These are phyloP conservation scores for Cyrtorhinus lividipennis DNA, from an alignment of 1,140 invertebrate species.

Conservation along the genomic window DNA sequence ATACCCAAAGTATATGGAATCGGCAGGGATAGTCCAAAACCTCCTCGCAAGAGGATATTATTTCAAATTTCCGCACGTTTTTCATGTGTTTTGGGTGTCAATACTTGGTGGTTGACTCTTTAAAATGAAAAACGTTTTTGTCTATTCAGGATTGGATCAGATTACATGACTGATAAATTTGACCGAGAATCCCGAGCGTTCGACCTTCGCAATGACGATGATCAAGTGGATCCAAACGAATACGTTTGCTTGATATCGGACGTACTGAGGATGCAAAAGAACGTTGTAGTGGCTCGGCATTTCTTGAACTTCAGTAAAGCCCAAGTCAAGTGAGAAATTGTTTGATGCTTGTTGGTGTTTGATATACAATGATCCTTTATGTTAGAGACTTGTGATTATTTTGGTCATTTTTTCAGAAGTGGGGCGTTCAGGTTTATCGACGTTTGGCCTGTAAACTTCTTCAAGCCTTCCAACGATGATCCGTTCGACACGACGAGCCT, in stretches of 20 bases:
- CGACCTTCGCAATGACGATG: constrained; percentile 21
- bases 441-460: constrained; percentile 90
- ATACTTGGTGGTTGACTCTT: too few species aligned
- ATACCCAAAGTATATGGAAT: neutral
- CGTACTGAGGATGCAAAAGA: constrained; percentile 82
- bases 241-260: constrained; percentile 84
- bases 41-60: too few species aligned
- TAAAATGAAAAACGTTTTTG: too few species aligned
- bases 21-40: too few species aligned
- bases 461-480: constrained; percentile 57
- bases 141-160: constrained; percentile 20
- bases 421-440: constrained; percentile 66
- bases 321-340: constrained; percentile 44
- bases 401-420: constrained; percentile 21
- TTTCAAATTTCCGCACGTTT: neutral
- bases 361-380: neutral
- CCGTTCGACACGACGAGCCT: constrained; percentile 74
- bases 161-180: constrained; percentile 23
- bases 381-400: neutral
- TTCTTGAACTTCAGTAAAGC: constrained; percentile 71
- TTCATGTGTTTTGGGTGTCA: too few species aligned
- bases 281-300: constrained; percentile 83
- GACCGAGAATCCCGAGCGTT: constrained; percentile 17
- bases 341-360: neutral
- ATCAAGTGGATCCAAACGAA: constrained; percentile 36